Conservation (phyloP, 2,888 invertebrate genomes). For the Limnephilus rhombicus region DNA sequence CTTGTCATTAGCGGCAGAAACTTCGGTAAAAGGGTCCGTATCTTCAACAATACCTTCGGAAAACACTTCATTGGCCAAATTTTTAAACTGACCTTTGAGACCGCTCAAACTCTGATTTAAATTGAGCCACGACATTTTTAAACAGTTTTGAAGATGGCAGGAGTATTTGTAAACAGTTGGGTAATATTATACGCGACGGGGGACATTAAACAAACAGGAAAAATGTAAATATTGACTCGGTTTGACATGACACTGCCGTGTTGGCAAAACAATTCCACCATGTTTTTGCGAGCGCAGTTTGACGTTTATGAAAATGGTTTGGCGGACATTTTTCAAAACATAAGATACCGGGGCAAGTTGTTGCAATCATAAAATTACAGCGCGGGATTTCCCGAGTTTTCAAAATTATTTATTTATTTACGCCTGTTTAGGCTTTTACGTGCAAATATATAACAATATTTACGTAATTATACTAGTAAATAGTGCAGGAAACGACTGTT, state of each 20-base stretch:
- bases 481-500: no score
- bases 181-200: constrained; percentile 71
- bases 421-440: no score
- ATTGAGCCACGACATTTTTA: constrained; percentile 84
- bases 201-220: constrained; percentile 18
- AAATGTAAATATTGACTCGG: constrained; percentile 57
- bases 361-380: neutral
- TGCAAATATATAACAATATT: no score
- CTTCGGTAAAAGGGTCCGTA: constrained; percentile 70
- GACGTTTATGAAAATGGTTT: constrained; percentile 45
- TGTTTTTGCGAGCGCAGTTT: constrained; percentile 54
- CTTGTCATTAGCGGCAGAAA: constrained; percentile 70
- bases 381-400: neutral
- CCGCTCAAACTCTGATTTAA: constrained; percentile 82
- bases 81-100: constrained; percentile 92
- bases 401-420: no score
- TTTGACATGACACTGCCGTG: constrained; percentile 76
- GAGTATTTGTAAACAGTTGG: constrained; percentile 27
- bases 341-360: neutral
- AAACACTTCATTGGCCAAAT: constrained; percentile 92
- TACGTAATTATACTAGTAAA: no score
- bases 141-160: neutral
- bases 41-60: constrained; percentile 84
- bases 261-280: constrained; percentile 75
- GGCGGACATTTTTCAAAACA: neutral